These are phyloP conservation scores for Stenotaenia linearis DNA, from an alignment of 2,888 invertebrate genomes.

Conservation along the genomic window DNA sequence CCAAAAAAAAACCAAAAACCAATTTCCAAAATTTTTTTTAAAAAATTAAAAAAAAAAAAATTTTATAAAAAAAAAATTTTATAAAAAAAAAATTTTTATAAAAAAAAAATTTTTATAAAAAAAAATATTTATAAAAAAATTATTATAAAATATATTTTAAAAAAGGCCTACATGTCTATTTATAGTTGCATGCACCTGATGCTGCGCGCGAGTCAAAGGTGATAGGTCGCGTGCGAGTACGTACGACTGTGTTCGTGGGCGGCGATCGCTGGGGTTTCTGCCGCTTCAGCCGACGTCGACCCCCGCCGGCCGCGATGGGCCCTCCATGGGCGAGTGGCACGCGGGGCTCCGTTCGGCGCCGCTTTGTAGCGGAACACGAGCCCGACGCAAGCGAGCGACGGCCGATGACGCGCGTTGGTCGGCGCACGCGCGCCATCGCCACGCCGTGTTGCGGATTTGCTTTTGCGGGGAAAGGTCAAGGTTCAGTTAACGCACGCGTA, in stretches of 20 bases:
- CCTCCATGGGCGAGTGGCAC: conserved; percentile 16
- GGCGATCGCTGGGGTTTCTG: neutral
- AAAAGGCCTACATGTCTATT: neutral
- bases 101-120: no score
- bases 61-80: no score
- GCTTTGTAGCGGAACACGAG: neutral
- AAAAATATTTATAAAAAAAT: neutral
- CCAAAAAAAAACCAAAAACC: neutral
- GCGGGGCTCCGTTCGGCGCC: neutral
- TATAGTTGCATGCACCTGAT: neutral
- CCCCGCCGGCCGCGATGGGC: conserved; percentile 12
- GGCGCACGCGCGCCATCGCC: neutral
- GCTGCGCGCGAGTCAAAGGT: neutral
- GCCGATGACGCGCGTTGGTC: neutral
- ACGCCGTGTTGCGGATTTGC: neutral
- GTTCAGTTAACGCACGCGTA: neutral
- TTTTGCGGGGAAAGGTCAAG: neutral
- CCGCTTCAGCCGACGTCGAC: neutral
- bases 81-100: neutral
- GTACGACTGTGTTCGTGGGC: neutral
- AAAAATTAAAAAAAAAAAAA: neutral
- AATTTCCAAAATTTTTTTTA: no score
- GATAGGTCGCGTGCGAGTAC: neutral
- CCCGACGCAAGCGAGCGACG: neutral
- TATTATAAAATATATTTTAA: neutral